Conservation (phyloP, 2,797 vertebrate species). For the Parauchenoglanis ngamensis region DNA sequence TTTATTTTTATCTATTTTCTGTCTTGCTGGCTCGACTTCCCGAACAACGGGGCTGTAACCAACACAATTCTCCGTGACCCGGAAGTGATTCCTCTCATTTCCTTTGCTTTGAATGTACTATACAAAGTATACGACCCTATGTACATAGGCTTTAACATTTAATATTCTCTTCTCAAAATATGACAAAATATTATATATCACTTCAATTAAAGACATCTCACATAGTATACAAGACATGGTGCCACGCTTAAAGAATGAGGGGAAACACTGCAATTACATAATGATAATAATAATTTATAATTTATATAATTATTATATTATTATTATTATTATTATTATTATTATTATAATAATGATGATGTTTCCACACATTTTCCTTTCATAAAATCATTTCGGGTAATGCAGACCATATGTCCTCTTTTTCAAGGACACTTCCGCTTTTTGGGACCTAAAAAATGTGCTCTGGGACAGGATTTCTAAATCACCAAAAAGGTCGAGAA, state of each 20-base stretch:
- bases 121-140: background rate
- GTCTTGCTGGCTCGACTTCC: background rate
- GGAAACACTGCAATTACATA: background rate
- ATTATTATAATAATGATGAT: too few relatives aligned
- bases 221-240: background rate
- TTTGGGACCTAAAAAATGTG: too few relatives aligned
- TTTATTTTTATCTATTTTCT: background rate
- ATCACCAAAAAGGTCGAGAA: too few relatives aligned
- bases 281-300: background rate
- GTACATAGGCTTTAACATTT: background rate
- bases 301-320: too few relatives aligned
- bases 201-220: background rate
- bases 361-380: background rate
- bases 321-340: too few relatives aligned
- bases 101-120: background rate
- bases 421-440: too few relatives aligned
- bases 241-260: background rate
- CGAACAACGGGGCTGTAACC: background rate
- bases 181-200: background rate
- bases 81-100: background rate
- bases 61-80: background rate
- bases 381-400: background rate
- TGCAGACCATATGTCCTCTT: too few relatives aligned
- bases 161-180: background rate
- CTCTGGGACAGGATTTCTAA: too few relatives aligned